Evolutionary conservation across 2,888 invertebrate genomes (phyloP).

Genomic region (Argyra leucocephala): DNA sequence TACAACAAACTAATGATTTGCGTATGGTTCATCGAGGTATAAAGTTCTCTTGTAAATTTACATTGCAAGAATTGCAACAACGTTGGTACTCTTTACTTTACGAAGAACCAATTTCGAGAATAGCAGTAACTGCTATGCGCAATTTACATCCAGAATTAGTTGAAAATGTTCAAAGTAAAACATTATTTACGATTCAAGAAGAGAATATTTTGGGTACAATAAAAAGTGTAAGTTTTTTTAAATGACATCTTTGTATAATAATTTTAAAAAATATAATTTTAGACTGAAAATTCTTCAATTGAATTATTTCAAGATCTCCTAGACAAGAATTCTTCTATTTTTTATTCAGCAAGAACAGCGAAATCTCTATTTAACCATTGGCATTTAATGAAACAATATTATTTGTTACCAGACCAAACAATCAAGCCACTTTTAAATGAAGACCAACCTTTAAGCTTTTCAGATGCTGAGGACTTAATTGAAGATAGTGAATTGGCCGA

Average conservation of each 20-base stretch:
- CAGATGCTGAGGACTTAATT: slow-evolving; percentile 84
- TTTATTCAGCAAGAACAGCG: slow-evolving; percentile 80
- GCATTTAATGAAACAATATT: slow-evolving; percentile 85
- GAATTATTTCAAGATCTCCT: slow-evolving; percentile 79
- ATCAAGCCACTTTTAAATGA: slow-evolving; percentile 54
- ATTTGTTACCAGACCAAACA: slow-evolving; percentile 80
- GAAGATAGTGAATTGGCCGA: slow-evolving; percentile 73
- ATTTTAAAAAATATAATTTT: slow-evolving; percentile 20
- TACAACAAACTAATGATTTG: slow-evolving; percentile 80
- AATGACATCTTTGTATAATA: background rate
- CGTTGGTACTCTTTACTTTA: slow-evolving; percentile 94
- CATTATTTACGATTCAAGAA: slow-evolving; percentile 81
- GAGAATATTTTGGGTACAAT: slow-evolving; percentile 76
- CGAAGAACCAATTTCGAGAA: slow-evolving; percentile 85
- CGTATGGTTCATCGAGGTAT: slow-evolving; percentile 79
- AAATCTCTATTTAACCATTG: slow-evolving; percentile 80
- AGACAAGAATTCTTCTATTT: slow-evolving; percentile 71
- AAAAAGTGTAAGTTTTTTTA: slow-evolving; percentile 54
- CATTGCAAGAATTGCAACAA: slow-evolving; percentile 84
- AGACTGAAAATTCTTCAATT: slow-evolving; percentile 62
- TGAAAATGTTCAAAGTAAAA: slow-evolving; percentile 75
- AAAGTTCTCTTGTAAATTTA: slow-evolving; percentile 92
- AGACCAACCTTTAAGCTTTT: slow-evolving; percentile 64
- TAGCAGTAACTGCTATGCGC: slow-evolving; percentile 85
- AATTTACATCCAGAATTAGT: slow-evolving; percentile 88